These are phyloP conservation scores for Nettapus auritus DNA, from an alignment of 2,113 vertebrate genomes.

Conservation along the genomic window DNA sequence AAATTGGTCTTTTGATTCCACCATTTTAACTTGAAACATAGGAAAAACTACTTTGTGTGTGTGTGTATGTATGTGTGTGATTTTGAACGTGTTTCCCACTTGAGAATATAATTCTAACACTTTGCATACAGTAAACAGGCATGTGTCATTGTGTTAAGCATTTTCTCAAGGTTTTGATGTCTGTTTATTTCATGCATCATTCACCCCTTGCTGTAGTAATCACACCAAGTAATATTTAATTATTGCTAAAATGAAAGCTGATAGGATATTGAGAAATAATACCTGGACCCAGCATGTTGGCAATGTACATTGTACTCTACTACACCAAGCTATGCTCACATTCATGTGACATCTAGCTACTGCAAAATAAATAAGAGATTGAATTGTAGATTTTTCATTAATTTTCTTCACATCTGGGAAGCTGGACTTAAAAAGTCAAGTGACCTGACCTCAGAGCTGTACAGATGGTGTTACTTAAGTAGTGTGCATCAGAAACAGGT, in stretches of 20 bases:
- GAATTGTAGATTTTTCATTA: neutral
- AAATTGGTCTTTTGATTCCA: neutral
- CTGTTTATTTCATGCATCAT: constrained; percentile 8
- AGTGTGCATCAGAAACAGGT: accelerated
- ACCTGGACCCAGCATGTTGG: neutral
- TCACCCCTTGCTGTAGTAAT: neutral
- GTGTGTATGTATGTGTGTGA: neutral
- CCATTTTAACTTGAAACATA: neutral
- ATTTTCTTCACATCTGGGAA: neutral
- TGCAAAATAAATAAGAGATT: neutral
- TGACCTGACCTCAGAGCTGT: accelerated
- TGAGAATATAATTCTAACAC: neutral
- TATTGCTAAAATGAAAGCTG: constrained; percentile 3
- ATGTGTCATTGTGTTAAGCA: neutral
- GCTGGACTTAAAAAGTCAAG: neutral
- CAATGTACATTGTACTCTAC: neutral
- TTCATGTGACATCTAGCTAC: neutral
- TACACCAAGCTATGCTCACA: neutral
- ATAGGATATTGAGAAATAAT: constrained; percentile 10
- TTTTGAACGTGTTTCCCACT: neutral
- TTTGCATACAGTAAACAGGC: neutral
- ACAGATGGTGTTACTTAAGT: neutral
- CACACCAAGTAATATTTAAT: constrained; percentile 21
- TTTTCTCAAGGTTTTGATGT: neutral
- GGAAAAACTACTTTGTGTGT: too few relatives aligned